These are phyloP conservation scores for Tachyglossus aculeatus DNA, from an alignment of 2,797 vertebrate species.

Conservation along the genomic window DNA sequence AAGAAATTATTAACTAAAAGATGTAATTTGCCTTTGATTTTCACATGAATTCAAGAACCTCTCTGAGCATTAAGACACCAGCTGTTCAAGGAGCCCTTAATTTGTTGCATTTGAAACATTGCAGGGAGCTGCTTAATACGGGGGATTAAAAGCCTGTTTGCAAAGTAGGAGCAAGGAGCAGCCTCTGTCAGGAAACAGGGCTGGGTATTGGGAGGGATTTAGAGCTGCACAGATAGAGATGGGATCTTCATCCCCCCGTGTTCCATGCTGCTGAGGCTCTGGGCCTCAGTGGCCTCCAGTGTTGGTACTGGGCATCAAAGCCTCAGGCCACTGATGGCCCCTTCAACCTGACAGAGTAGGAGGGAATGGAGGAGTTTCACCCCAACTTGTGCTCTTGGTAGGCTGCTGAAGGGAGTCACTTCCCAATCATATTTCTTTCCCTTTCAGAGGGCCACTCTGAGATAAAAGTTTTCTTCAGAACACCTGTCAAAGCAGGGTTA, in stretches of 20 bases:
- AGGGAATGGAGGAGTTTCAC: too few species aligned
- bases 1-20: conserved; percentile 68
- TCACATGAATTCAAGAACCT: conserved; percentile 60
- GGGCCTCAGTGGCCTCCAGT: too few species aligned
- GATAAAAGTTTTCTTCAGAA: too few species aligned
- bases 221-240: conserved; percentile 59
- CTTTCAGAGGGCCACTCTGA: too few species aligned
- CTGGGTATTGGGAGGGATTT: conserved; percentile 68
- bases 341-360: too few species aligned
- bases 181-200: conserved; percentile 65
- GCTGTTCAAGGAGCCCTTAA: conserved; percentile 64
- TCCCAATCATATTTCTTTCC: too few species aligned
- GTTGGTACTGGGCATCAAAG: too few species aligned
- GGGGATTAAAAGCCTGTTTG: conserved; percentile 56
- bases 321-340: too few species aligned
- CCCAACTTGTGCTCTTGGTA: too few species aligned
- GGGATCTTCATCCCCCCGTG: conserved; percentile 58
- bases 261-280: conserved; percentile 20
- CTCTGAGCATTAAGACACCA: conserved; percentile 55
- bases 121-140: conserved; percentile 56
- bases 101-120: conserved; percentile 62
- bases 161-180: conserved; percentile 64
- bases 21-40: conserved; percentile 68
- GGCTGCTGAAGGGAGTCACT: too few species aligned
- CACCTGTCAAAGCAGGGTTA: too few species aligned